Base-by-base conservation (phyloP, 2,113 vertebrate genomes). In the Pseudorasbora parva region DNA sequence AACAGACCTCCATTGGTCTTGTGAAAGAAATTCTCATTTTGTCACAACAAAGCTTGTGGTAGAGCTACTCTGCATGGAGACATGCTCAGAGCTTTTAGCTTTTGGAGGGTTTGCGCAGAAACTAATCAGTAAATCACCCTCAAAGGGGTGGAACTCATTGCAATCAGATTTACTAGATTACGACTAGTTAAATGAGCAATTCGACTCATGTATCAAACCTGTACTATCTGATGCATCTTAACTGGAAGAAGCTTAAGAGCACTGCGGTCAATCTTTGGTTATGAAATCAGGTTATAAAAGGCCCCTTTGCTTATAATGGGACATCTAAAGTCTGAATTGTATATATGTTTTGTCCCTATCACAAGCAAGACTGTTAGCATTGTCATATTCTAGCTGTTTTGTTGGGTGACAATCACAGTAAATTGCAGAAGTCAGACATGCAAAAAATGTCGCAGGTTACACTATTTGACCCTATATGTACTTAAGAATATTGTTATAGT, bases 1-100 rank as follows among this genome's bases (percentile, higher is more conserved):
- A 76, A 41, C 37, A 80, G 37, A n/a, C 6, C 27, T 84, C 68
- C 62, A 66, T 62, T 71, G 49, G 68, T 59, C 64, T 78, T 33
- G 41, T 71, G 62, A 69, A 78, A 78, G 60, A n/a, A n/a, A 23
- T 23, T 72, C 45, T 49, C 62, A 10, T 59, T 72, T 77, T 60
- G 57, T 72, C 23, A 71, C 49, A 19, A 74, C 68, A 47, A 37
- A 43, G 11, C n/a, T 73, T 85, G 49, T n/a, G 78, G 71, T 8
- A 64, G 45, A 51, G 25, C 60, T 68, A 54, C 37, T 1, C 56
- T 49, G 10, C 19, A n/a, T 9, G 21, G 33, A 73, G 37, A 43
- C 14, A 25, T 17, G n/a, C 56, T 19, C 1, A 6, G 54, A 37
- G 33, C 14, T 78, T 27, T 45, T 45, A 56, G 19, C 33, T 77